Evolutionary conservation across 1,140 invertebrate genomes (phyloP).

Genomic region (Nylanderia fulva): DNA sequence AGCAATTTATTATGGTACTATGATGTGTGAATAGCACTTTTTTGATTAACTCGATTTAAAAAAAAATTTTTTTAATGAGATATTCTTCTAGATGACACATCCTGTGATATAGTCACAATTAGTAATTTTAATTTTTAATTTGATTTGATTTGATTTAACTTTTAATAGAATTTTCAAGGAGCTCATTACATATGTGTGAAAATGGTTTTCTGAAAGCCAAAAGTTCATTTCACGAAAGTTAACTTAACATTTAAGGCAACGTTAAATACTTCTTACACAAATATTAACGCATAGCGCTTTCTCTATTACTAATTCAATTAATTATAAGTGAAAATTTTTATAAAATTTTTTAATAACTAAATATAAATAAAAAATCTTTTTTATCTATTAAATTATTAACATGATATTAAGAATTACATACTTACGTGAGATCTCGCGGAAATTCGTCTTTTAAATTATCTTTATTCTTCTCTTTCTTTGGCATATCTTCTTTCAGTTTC

Average conservation of each 20-base stretch:
- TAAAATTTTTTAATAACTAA: too few species aligned
- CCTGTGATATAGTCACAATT: not conserved
- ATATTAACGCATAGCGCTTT: not conserved
- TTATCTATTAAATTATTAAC: conserved; percentile 1
- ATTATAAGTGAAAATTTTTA: not conserved
- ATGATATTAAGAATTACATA: not conserved
- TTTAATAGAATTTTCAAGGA: not conserved
- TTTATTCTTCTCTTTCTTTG: not conserved
- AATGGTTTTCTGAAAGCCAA: not conserved
- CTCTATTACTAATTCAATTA: not conserved
- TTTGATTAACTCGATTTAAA: not conserved
- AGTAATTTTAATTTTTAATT: not conserved
- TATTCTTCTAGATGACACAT: not conserved
- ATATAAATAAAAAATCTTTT: not conserved
- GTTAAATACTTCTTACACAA: not conserved
- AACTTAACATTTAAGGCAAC: not conserved
- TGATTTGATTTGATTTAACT: not conserved
- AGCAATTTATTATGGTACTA: not conserved
- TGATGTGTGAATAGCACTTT: not conserved
- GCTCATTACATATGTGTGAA: not conserved
- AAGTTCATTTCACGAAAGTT: not conserved
- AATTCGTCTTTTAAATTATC: not conserved
- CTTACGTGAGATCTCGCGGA: not conserved
- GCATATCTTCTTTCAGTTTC: not conserved
- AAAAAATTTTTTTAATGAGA: not conserved